Conservation (phyloP, 2,113 vertebrate genomes). For the Prionailurus bengalensis region DNA sequence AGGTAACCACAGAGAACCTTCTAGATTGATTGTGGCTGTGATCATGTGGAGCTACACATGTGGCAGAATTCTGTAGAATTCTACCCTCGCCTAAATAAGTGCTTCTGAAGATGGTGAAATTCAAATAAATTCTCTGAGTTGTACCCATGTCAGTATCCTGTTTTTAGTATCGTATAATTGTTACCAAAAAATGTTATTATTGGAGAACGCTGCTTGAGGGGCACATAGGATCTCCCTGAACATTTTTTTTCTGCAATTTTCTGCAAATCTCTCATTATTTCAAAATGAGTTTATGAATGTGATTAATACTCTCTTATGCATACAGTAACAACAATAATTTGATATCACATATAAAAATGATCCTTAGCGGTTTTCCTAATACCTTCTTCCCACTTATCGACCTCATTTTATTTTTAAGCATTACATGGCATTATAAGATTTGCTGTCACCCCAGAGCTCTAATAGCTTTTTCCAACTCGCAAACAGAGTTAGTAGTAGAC, state of each 20-base stretch:
- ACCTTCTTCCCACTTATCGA: not conserved
- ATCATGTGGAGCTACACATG: not conserved
- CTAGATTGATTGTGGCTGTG: not conserved
- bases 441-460: not conserved
- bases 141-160: not conserved
- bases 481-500: not conserved
- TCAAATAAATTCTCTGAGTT: not conserved
- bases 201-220: not conserved
- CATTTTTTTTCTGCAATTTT: not conserved
- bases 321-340: not conserved
- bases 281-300: not conserved
- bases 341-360: not conserved
- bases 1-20: not conserved
- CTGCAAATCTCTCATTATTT: not conserved
- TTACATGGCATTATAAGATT: not conserved
- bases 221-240: not conserved
- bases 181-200: not conserved
- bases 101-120: not conserved
- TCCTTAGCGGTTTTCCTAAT: not conserved
- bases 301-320: not conserved
- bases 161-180: not conserved
- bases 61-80: not conserved
- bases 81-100: not conserved
- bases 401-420: constrained; percentile 20
- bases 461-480: not conserved